These are phyloP conservation scores for Antidorcas marsupialis DNA, from an alignment of 2,113 vertebrate genomes.

Conservation along the genomic window DNA sequence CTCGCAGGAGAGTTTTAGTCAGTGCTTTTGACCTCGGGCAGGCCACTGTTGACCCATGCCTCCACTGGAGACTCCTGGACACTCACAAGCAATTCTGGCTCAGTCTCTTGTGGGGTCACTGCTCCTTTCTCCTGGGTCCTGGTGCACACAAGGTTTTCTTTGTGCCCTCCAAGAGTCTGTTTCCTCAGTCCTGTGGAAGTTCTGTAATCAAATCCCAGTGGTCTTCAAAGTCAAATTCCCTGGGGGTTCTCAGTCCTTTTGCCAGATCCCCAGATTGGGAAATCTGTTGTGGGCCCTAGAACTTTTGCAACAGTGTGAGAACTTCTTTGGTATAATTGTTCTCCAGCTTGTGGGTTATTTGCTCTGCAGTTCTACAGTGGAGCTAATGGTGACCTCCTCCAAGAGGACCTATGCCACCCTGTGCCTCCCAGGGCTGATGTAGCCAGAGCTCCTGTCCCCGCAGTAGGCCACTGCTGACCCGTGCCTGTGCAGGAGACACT, in stretches of 20 bases:
- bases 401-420: not conserved
- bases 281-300: not conserved
- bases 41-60: accelerated
- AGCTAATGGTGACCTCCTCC: not conserved
- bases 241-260: not conserved
- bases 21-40: not conserved
- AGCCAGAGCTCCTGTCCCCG: not conserved
- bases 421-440: not conserved
- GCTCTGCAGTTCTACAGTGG: not conserved
- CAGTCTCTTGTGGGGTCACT: not conserved
- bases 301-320: not conserved
- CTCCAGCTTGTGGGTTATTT: not conserved
- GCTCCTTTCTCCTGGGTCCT: not conserved
- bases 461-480: not conserved
- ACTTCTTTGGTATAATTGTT: not conserved
- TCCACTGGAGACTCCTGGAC: accelerated
- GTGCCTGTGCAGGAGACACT: not conserved
- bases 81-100: not conserved
- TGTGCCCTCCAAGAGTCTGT: not conserved
- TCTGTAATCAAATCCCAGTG: not conserved
- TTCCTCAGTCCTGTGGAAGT: not conserved
- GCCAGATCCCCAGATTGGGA: not conserved
- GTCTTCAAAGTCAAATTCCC: not conserved
- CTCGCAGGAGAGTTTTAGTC: not conserved
- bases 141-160: not conserved